phyloP scores from a whole-genome alignment of 2,797 vertebrate genomes.

The Premnoplex brunnescens region DNA sequence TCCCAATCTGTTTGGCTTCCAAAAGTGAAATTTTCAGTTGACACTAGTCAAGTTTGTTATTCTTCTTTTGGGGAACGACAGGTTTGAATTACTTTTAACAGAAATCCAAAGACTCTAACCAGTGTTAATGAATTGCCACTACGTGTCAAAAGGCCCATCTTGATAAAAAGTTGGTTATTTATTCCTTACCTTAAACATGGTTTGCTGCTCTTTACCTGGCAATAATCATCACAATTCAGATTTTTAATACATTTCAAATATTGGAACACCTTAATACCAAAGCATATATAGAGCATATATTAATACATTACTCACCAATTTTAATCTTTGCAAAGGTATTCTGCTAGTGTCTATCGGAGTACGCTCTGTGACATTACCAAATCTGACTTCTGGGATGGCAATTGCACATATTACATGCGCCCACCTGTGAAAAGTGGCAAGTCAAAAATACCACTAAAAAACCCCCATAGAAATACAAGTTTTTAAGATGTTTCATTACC shows the following conservation, averaged over 20 bases:
- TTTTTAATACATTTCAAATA: slow-evolving; percentile 13
- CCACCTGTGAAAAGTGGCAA: slow-evolving; percentile 85
- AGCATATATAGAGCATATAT: slow-evolving; percentile 43
- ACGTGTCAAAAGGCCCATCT: background rate
- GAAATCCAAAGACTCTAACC: background rate
- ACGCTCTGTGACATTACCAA: slow-evolving; percentile 87
- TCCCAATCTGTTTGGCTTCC: background rate
- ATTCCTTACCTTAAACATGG: background rate
- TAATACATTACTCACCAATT: slow-evolving; percentile 85
- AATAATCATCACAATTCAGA: background rate
- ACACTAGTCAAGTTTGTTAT: background rate
- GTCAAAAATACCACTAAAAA: slow-evolving; percentile 46
- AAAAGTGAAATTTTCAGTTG: background rate
- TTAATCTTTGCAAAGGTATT: slow-evolving; percentile 93
- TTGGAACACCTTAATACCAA: background rate
- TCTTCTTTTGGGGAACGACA: background rate
- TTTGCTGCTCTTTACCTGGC: background rate
- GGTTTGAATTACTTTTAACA: background rate
- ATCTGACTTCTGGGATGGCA: slow-evolving; percentile 92
- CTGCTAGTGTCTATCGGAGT: slow-evolving; percentile 90
- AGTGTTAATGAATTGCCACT: background rate
- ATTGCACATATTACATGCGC: slow-evolving; percentile 95
- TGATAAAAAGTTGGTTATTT: background rate
- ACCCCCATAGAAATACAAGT: background rate
- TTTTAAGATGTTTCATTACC: background rate